Evolutionary conservation across 2,797 vertebrate genomes (phyloP), one percentile per base, ranked within the genome.

Genomic region (Meriones psammophilus): DNA sequence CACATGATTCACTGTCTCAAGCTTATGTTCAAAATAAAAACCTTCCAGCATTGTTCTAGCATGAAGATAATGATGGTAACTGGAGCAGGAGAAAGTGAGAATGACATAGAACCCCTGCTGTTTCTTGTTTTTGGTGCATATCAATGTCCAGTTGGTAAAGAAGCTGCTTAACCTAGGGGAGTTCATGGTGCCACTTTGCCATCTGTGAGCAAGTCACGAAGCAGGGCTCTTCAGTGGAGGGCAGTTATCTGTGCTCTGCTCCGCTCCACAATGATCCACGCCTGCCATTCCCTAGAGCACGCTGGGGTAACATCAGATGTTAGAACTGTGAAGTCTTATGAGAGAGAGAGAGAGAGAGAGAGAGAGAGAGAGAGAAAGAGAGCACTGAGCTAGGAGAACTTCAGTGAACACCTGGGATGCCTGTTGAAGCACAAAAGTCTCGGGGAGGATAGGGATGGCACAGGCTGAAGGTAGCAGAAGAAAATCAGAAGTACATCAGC

Each of bases 71-170:
- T 0, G 33, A 1, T 5, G 13, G 7, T 13, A 33, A 12, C 39
- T 26, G 1, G 5, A 10, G 0, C 22, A 60, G 79, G 22, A 46
- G 22, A 46, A 33, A 20, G 46, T 13, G 17, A 42, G 8, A 5
- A 2, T 66, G 4, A 0, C 1, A 0, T 0, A 3, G 24, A 26
- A 5, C 4, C 22, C 42, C 30, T 2, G 4, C 12, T 7, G 56
- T 33, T 39, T 62, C 62, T 42, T 42, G 42, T 42, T 5, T 15
- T 42, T 42, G 42, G 42, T 42, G 42, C 42, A 42, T 24, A 54
- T 66, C 39, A 1, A 62, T 46, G n/a, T n/a, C 54, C 36, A 17
- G 17, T 26, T 62, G 84, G 74, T n/a, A 30, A 12, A 46, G 20
- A 66, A 1, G 0, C 3, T 77, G 24, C 28, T 15, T 58, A 10